Evolutionary conservation across 2,113 vertebrate genomes (phyloP).

Genomic region (mouse (Mus musculus)): GRCm39 chr8:119746501-119747000

Average conservation of each 20-base stretch:
- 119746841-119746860: background rate
- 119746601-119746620: no score
- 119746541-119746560: background rate
- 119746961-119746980: background rate
- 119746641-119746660: background rate
- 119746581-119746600: background rate
- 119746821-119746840: background rate
- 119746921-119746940: no score
- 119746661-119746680: background rate
- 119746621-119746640: background rate
- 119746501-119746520: background rate
- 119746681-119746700: rapidly evolving
- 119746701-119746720: background rate
- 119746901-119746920: background rate
- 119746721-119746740: background rate
- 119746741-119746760: background rate
- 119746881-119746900: background rate
- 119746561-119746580: background rate
- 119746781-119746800: background rate
- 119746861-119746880: background rate
- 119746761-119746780: background rate
- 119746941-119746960: background rate
- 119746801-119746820: no score
- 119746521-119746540: background rate
- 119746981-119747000: background rate